Conservation (phyloP, 2,888 invertebrate species). For the Drymonia ruficornis region DNA sequence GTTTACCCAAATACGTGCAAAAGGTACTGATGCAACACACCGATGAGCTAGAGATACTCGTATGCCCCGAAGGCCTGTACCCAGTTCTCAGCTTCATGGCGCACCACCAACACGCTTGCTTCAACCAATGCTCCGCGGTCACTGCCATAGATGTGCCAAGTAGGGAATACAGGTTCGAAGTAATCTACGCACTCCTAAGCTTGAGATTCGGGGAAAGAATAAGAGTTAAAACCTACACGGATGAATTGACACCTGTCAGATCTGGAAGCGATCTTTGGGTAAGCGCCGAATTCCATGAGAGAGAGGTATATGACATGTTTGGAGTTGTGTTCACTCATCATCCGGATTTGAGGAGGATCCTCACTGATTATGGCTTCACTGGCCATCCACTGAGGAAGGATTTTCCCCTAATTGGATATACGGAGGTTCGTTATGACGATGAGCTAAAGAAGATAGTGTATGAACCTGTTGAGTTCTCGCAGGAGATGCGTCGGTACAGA, state of each 20-base stretch:
- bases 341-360: constrained; percentile 71
- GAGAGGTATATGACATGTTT: constrained; percentile 76
- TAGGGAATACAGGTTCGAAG: constrained; percentile 69
- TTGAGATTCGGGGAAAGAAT: constrained; percentile 57
- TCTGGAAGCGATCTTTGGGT: constrained; percentile 63
- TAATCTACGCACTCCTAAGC: constrained; percentile 63
- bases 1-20: constrained; percentile 74
- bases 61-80: constrained; percentile 66
- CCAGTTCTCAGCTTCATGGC: constrained; percentile 65
- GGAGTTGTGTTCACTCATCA: constrained; percentile 73
- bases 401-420: constrained; percentile 72
- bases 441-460: constrained; percentile 74
- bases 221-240: constrained; percentile 71
- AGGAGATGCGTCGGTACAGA: constrained; percentile 60
- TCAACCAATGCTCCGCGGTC: constrained; percentile 56
- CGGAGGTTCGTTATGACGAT: constrained; percentile 75
- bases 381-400: constrained; percentile 78
- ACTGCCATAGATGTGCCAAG: constrained; percentile 74
- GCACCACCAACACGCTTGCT: constrained; percentile 71
- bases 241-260: constrained; percentile 70
- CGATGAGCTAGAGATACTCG: constrained; percentile 69
- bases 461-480: constrained; percentile 72
- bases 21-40: constrained; percentile 70
- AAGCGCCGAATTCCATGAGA: constrained; percentile 58
- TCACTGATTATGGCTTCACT: constrained; percentile 75